phyloP scores from a whole-genome alignment of 2,113 vertebrate genomes.

The Pituophis catenifer region DNA sequence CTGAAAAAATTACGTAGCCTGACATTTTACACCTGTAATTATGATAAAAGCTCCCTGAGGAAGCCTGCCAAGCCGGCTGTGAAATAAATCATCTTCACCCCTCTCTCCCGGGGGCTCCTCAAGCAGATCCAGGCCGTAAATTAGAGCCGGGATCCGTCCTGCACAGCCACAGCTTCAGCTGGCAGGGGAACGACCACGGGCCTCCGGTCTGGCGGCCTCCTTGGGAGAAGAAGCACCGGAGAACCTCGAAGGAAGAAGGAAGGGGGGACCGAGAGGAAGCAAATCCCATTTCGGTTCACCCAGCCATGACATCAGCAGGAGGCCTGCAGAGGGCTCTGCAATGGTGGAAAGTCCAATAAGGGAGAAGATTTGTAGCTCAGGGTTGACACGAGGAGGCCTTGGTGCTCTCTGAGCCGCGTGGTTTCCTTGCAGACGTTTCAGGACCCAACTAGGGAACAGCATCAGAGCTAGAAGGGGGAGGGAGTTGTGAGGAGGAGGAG shows the following conservation, averaged over 20 bases:
- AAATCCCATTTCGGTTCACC: background rate
- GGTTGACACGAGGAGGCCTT: too few relatives aligned
- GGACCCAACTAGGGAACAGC: too few relatives aligned
- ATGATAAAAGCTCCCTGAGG: slow-evolving; percentile 15
- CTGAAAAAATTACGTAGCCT: slow-evolving; percentile 8
- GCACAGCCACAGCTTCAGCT: background rate
- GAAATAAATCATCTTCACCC: background rate
- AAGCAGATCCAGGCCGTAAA: background rate
- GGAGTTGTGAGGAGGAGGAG: too few relatives aligned
- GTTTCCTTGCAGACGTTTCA: background rate
- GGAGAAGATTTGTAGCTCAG: background rate
- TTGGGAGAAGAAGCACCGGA: background rate
- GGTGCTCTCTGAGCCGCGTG: background rate
- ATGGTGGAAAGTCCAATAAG: background rate
- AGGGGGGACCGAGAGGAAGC: background rate
- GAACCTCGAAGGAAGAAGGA: background rate
- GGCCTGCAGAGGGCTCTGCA: background rate
- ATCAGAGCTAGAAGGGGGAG: too few relatives aligned
- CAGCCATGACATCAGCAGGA: background rate
- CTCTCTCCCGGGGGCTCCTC: background rate
- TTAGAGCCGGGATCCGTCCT: background rate
- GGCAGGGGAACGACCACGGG: background rate
- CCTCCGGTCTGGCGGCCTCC: background rate
- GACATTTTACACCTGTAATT: slow-evolving; percentile 28
- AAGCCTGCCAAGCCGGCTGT: background rate